Percentiles rank a stretch among this genome's conserved stretches.
Evolutionary conservation across 2,797 vertebrate species (phyloP).

Genomic region (Tolypeutes matacus): DNA sequence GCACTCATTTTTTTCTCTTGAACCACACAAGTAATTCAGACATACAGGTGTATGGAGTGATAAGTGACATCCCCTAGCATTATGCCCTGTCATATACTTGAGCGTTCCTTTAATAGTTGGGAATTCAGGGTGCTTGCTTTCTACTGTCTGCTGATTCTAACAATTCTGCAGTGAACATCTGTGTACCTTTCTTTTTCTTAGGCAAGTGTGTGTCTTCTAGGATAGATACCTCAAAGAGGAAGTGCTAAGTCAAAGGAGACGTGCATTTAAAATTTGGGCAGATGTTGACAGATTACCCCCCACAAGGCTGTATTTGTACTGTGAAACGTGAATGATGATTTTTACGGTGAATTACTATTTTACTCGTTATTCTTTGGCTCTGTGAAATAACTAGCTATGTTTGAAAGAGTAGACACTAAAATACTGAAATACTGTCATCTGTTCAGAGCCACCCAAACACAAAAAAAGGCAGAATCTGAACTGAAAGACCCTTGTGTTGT

Average conservation of each 20-base stretch:
- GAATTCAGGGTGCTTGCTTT: background rate
- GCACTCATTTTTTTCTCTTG: background rate
- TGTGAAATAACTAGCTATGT: background rate
- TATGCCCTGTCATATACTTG: background rate
- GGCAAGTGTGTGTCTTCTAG: background rate
- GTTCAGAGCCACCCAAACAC: background rate
- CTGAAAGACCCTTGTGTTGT: background rate
- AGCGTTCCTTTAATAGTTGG: background rate
- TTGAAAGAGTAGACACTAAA: constrained; percentile 12
- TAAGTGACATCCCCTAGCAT: background rate
- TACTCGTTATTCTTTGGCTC: background rate
- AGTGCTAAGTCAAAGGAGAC: background rate
- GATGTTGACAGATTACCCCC: background rate
- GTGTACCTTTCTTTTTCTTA: background rate
- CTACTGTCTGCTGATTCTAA: background rate
- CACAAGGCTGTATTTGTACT: background rate
- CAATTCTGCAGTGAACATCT: background rate
- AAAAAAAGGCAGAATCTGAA: background rate
- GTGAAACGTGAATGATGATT: constrained; percentile 28
- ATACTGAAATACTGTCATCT: constrained; percentile 30
- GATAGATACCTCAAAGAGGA: background rate
- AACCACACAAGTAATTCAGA: background rate
- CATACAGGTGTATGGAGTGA: background rate
- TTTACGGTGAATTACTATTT: background rate
- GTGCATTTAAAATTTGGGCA: constrained; percentile 13